A percentile compares a stretch with the other conserved stretches of the same genome.
These are phyloP conservation scores for Motacilla tschutschensis DNA, from an alignment of 2,113 vertebrate genomes.

Conservation along the genomic window DNA sequence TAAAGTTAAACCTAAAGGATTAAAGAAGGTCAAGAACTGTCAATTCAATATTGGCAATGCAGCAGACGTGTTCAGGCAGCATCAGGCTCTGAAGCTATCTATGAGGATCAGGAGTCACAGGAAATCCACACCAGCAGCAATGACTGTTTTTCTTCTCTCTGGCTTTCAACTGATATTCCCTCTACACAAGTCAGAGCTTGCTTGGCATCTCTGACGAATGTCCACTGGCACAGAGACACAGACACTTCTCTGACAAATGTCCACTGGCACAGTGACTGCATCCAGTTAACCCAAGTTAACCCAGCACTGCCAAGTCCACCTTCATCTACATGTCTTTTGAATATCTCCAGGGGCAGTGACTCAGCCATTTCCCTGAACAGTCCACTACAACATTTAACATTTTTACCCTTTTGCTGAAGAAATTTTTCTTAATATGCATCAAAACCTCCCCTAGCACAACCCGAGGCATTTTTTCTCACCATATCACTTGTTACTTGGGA, in stretches of 20 bases:
- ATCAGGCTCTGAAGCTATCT: constrained; percentile 35
- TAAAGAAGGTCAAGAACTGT: constrained; percentile 58
- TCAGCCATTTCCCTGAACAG: background rate
- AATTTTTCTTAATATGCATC: background rate
- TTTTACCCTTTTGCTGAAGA: background rate
- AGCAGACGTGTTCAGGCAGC: background rate
- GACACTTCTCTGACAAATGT: background rate
- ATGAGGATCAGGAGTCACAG: background rate
- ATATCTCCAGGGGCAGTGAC: background rate
- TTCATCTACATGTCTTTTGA: background rate
- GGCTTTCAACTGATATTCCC: background rate
- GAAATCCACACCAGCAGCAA: background rate
- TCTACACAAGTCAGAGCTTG: background rate
- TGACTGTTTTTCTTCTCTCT: background rate
- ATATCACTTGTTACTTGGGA: background rate
- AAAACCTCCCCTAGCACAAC: background rate
- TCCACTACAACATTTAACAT: background rate
- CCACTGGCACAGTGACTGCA: background rate
- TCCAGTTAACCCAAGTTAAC: background rate
- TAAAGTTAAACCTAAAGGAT: constrained; percentile 59
- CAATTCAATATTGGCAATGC: constrained; percentile 14
- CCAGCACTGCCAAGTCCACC: background rate
- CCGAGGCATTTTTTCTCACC: background rate
- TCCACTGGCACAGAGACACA: background rate
- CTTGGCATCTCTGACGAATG: background rate